Evolutionary conservation across 1,140 invertebrate genomes (phyloP).

Genomic region (Drosophila kikkawai): DNA sequence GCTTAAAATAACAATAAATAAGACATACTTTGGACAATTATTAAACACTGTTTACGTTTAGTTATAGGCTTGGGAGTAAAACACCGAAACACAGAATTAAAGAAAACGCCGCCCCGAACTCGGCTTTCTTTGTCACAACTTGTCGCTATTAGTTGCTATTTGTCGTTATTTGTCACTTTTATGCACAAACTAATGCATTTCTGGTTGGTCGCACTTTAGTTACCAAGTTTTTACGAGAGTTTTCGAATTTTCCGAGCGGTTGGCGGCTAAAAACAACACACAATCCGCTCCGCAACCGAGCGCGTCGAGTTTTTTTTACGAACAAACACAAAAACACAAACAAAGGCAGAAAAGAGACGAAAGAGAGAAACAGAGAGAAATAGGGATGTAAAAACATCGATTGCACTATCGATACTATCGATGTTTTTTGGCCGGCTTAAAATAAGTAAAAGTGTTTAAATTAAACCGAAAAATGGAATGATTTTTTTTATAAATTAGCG

Average conservation of each 20-base stretch:
- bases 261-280: slow-evolving; percentile 11
- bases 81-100: neutral
- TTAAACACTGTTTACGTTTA: slow-evolving; percentile 7
- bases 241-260: slow-evolving; percentile 18
- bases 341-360: too few relatives aligned
- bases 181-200: neutral
- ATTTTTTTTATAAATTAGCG: too few relatives aligned
- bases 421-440: too few relatives aligned
- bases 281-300: slow-evolving; percentile 6
- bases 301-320: slow-evolving; percentile 4
- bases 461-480: too few relatives aligned
- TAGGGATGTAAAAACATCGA: too few relatives aligned
- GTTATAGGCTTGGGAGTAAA: neutral
- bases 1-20: slow-evolving; percentile 28
- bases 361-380: too few relatives aligned
- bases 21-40: neutral
- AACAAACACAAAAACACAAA: too few relatives aligned
- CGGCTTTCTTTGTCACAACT: slow-evolving; percentile 1
- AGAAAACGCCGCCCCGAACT: slow-evolving; percentile 13
- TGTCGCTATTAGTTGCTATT: too few relatives aligned
- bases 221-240: slow-evolving; percentile 13
- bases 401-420: too few relatives aligned
- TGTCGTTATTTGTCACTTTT: neutral
- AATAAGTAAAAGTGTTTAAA: too few relatives aligned
- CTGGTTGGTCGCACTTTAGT: slow-evolving; percentile 3